Conservation (phyloP, 1,140 invertebrate species). For the Papilio helenus region DNA sequence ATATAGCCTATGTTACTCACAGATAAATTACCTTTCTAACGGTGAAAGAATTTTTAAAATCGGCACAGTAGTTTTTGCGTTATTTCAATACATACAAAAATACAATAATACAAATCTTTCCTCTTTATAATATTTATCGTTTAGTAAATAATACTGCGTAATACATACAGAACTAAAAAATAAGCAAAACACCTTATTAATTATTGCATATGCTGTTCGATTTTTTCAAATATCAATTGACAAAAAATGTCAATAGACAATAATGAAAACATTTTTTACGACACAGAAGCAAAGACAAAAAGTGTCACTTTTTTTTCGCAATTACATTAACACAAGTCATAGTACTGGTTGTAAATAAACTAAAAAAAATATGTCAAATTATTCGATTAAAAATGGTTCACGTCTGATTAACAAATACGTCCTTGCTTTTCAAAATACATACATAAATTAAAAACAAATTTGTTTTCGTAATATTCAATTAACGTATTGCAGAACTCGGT, state of each 20-base stretch:
- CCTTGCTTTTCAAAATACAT: conserved; percentile 14
- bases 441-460: conserved; percentile 10
- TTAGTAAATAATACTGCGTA: not conserved
- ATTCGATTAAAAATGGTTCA: not conserved
- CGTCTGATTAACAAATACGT: conserved; percentile 7
- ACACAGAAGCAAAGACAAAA: not conserved
- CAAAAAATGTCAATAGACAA: not conserved
- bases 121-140: too few species aligned
- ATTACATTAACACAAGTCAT: not conserved
- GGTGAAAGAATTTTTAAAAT: too few species aligned
- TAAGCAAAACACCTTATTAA: not conserved
- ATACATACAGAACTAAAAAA: not conserved
- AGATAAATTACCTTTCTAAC: too few species aligned
- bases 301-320: not conserved
- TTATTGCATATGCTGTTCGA: not conserved
- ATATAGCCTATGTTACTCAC: too few species aligned
- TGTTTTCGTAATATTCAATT: conserved; percentile 12
- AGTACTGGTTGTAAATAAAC: not conserved
- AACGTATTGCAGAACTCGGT: not conserved
- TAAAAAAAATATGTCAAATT: not conserved
- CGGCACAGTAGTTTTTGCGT: too few species aligned
- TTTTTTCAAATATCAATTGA: not conserved
- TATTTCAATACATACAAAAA: too few species aligned
- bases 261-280: not conserved
- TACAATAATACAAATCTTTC: too few species aligned